Percentiles rank a stretch among this genome's conserved stretches.
phyloP scores from a whole-genome alignment of 53 echinoderm and acorn worm genomes.

The Astropecten irregularis region DNA sequence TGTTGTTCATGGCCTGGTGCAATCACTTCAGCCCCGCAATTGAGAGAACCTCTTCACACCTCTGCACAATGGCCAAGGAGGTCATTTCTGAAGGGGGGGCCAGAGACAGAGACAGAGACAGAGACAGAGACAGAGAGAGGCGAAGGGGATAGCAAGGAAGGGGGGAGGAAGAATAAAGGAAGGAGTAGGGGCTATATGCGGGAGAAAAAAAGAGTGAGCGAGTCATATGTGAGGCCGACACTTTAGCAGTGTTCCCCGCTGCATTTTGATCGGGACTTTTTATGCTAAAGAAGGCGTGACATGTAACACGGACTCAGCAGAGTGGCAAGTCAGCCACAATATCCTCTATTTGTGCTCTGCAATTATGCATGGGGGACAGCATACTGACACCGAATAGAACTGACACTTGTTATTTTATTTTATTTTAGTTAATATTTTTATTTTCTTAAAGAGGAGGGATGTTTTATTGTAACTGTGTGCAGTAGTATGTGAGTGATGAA shows the following conservation, averaged over 20 bases:
- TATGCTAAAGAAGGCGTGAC: constrained; percentile 47
- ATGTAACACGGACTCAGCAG: constrained; percentile 14
- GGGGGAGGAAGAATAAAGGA: constrained; percentile 1
- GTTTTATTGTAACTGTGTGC: no score
- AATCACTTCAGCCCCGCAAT: constrained; percentile 32
- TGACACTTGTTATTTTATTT: no score
- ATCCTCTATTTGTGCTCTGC: constrained; percentile 13
- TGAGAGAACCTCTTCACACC: constrained; percentile 40
- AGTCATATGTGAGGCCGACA: constrained; percentile 39
- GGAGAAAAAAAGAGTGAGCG: neutral
- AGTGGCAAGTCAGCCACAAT: no score
- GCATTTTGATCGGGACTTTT: constrained; percentile 53
- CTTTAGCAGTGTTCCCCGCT: constrained; percentile 39
- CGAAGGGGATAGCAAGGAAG: no score
- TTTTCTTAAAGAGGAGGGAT: no score
- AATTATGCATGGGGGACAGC: neutral
- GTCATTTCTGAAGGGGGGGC: constrained; percentile 46
- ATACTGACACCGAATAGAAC: no score
- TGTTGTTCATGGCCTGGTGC: constrained; percentile 40
- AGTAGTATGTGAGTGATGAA: no score
- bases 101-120: no score
- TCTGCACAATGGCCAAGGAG: constrained; percentile 39
- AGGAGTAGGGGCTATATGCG: no score
- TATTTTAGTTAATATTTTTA: no score
- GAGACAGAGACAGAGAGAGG: no score